A percentile compares a stretch with the other conserved stretches of the same genome.
Conservation (phyloP, 2,888 invertebrate genomes). For the Caenorhabditis doughertyi region DNA sequence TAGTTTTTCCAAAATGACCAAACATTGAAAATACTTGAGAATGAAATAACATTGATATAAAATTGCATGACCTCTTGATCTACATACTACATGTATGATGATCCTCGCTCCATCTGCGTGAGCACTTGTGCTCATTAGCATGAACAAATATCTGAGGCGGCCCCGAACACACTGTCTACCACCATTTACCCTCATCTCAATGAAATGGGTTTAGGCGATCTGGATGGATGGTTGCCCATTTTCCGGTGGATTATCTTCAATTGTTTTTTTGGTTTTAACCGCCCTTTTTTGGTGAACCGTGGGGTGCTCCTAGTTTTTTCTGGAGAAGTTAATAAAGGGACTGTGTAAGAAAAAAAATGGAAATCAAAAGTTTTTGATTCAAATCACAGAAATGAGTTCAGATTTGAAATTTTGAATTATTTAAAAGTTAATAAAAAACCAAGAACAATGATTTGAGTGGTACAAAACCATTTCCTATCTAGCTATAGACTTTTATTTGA, state of each 20-base stretch:
- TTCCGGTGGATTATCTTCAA: conserved; percentile 43
- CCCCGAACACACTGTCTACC: not conserved
- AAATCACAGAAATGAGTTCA: too few species aligned
- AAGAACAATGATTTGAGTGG: too few species aligned
- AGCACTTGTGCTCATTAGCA: conserved; percentile 60
- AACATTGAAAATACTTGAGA: not conserved
- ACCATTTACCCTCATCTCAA: conserved; percentile 9
- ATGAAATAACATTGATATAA: not conserved
- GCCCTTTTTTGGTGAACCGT: not conserved
- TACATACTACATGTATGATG: conserved; percentile 27
- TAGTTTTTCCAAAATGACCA: too few species aligned
- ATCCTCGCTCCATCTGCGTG: conserved; percentile 18
- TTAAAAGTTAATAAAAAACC: not conserved
- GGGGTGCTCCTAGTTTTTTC: not conserved
- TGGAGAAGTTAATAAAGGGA: not conserved
- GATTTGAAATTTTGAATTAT: too few species aligned
- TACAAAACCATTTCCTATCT: not conserved
- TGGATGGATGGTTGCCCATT: conserved; percentile 21
- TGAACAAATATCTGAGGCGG: conserved; percentile 56
- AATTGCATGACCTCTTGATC: conserved; percentile 24
- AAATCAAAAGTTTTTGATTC: not conserved
- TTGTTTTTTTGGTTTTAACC: not conserved
- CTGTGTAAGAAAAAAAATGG: not conserved
- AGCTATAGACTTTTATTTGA: not conserved
- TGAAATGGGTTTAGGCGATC: conserved; percentile 23